Conservation (phyloP, 1,140 invertebrate genomes). For the Platorchestia sp. region DNA sequence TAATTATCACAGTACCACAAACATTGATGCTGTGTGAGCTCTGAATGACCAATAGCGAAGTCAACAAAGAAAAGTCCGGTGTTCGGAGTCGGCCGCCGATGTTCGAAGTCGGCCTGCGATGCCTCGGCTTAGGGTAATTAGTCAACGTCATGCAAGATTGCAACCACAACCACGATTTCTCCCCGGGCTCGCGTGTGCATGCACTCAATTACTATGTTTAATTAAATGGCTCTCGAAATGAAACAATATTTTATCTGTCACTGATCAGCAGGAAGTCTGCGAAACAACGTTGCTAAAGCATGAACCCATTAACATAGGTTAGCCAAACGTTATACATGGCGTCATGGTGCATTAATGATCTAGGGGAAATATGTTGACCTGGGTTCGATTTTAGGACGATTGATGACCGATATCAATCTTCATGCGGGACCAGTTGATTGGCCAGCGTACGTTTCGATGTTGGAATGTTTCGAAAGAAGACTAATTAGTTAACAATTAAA, state of each 20-base stretch:
- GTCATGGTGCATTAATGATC: not conserved
- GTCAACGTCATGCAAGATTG: constrained; percentile 24
- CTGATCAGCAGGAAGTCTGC: not conserved
- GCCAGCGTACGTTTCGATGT: not conserved
- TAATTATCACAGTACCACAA: not conserved
- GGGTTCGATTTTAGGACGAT: not conserved
- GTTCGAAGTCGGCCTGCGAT: not conserved
- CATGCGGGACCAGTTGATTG: not conserved
- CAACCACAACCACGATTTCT: constrained; percentile 22
- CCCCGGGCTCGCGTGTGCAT: constrained; percentile 14
- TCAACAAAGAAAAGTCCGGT: constrained; percentile 11
- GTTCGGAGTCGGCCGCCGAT: constrained; percentile 3
- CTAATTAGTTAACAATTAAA: not conserved
- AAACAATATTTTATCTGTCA: not conserved
- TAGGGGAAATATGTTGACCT: not conserved
- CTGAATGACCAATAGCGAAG: not conserved
- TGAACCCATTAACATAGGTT: not conserved
- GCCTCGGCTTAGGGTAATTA: not conserved
- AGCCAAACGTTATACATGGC: not conserved
- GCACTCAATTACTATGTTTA: constrained; percentile 26
- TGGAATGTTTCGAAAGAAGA: not conserved
- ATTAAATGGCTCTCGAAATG: constrained; percentile 15
- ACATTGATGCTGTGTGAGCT: not conserved
- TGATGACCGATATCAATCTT: not conserved
- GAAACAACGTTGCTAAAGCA: not conserved